Conservation (phyloP, 2,888 invertebrate genomes). For the Netelia melanura region DNA sequence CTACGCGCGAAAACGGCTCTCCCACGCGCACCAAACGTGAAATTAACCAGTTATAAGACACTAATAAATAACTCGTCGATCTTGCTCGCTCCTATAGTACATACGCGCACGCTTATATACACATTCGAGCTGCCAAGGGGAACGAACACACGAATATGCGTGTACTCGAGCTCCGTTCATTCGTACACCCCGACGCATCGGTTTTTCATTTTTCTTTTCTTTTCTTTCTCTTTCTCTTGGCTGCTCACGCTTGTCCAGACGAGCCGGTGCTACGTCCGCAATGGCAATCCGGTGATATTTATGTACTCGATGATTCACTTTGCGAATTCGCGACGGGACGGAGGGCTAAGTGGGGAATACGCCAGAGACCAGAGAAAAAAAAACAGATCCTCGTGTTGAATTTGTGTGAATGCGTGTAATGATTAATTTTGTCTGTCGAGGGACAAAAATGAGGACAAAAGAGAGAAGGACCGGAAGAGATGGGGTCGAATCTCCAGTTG, state of each 20-base stretch:
- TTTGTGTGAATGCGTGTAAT: background rate
- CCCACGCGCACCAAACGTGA: conserved; percentile 72
- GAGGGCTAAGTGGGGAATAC: background rate
- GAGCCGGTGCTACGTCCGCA: conserved; percentile 50
- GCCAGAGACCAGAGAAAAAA: background rate
- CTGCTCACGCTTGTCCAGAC: conserved; percentile 44
- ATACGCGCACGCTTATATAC: conserved; percentile 11
- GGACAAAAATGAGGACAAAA: background rate
- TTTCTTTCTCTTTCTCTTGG: conserved; percentile 14
- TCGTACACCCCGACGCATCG: conserved; percentile 37
- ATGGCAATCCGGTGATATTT: conserved; percentile 54
- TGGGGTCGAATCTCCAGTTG: background rate
- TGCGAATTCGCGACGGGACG: conserved; percentile 20
- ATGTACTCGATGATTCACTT: conserved; percentile 61
- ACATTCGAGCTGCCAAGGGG: conserved; percentile 27
- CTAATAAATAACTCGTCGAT: conserved; percentile 72
- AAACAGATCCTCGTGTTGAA: background rate
- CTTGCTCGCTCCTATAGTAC: conserved; percentile 39
- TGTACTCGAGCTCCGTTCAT: conserved; percentile 25
- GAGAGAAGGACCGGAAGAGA: background rate
- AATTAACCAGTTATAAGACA: conserved; percentile 73
- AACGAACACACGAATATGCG: conserved; percentile 47
- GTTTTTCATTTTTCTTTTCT: conserved; percentile 22
- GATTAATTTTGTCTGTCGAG: background rate
- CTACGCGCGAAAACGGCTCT: conserved; percentile 72